Conservation (phyloP, 2,888 invertebrate genomes). For the Hipparchia sbordonii region DNA sequence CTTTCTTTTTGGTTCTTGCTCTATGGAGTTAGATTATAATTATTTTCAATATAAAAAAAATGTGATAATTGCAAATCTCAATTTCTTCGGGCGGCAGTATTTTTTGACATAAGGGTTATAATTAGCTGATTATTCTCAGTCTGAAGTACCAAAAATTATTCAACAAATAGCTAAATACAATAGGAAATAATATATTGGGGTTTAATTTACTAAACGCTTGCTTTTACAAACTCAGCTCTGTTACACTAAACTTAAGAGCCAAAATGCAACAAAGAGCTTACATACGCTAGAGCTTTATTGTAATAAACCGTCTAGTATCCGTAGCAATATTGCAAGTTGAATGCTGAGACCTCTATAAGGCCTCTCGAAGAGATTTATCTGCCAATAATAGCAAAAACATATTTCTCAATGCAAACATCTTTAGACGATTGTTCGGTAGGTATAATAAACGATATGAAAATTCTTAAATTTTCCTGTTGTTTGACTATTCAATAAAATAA, state of each 20-base stretch:
- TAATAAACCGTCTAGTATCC: constrained; percentile 44
- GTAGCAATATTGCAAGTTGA: constrained; percentile 63
- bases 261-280: constrained; percentile 28
- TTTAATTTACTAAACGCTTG: constrained; percentile 20
- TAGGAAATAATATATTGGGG: constrained; percentile 24
- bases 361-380: constrained; percentile 64
- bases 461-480: neutral
- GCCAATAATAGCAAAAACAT: constrained; percentile 62
- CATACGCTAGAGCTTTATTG: constrained; percentile 44
- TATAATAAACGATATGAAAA: constrained; percentile 28
- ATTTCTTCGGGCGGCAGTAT: no score
- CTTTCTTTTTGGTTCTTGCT: no score
- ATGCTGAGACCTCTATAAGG: constrained; percentile 52
- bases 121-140: no score
- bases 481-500: neutral
- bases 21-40: no score
- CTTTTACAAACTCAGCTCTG: constrained; percentile 29
- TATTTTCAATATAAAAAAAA: no score
- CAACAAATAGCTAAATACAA: constrained; percentile 17
- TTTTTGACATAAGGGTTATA: no score
- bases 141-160: neutral
- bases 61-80: no score
- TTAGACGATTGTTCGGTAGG: constrained; percentile 48
- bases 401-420: constrained; percentile 48
- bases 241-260: constrained; percentile 22